Conservation (phyloP, 2,888 invertebrate genomes). For the Andrena praecox region DNA sequence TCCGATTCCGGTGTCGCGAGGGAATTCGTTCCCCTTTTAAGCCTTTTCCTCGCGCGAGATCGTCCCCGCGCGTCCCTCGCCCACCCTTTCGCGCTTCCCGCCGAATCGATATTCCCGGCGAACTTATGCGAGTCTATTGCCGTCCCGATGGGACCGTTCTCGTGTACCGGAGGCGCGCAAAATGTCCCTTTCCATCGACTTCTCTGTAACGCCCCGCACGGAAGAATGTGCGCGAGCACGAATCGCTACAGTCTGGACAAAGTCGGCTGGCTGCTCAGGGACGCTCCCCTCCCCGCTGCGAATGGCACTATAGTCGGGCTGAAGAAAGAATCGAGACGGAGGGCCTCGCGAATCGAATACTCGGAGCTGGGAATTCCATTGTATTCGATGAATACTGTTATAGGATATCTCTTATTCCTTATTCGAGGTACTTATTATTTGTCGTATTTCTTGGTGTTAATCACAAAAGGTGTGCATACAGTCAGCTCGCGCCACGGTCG, state of each 20-base stretch:
- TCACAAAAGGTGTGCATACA: no score
- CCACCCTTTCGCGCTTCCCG: neutral
- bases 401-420: no score
- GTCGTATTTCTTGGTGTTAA: no score
- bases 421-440: no score
- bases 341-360: no score
- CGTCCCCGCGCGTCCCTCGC: neutral
- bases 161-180: neutral
- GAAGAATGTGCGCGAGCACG: neutral
- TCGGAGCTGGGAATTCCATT: no score
- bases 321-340: no score
- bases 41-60: neutral
- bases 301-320: no score
- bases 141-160: slow-evolving; percentile 13
- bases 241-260: neutral
- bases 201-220: neutral
- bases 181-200: slow-evolving; percentile 3
- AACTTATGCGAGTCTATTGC: slow-evolving; percentile 19
- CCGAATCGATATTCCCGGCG: slow-evolving; percentile 34
- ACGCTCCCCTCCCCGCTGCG: no score
- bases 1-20: neutral
- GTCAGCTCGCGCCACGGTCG: no score
- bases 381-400: no score
- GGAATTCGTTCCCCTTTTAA: neutral
- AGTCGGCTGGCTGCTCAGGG: neutral